Evolutionary conservation across 1,140 invertebrate species (phyloP).

Genomic region (Heliothis subflexa): DNA sequence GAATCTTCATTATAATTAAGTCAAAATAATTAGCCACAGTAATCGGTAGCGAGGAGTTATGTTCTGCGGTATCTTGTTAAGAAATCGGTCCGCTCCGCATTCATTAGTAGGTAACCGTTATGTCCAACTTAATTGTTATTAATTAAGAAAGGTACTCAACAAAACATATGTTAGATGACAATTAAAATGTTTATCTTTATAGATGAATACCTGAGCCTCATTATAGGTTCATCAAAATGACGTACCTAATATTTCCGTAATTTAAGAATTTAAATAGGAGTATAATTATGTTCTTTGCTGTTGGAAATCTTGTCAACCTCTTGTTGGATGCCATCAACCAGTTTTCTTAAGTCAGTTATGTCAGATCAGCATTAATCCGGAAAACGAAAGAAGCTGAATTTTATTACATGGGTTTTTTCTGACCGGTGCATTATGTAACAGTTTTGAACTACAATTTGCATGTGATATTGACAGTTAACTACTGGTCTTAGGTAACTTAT

Average conservation of each 20-base stretch:
- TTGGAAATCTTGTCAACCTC: slow-evolving; percentile 12
- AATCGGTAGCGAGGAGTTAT: slow-evolving; percentile 11
- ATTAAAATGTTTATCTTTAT: too few relatives aligned
- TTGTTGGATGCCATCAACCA: background rate
- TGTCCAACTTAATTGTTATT: slow-evolving; percentile 24
- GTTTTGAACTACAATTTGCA: background rate
- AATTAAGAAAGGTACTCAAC: background rate
- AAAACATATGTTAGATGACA: background rate
- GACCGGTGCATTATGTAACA: background rate
- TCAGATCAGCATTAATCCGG: slow-evolving; percentile 12
- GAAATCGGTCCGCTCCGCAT: slow-evolving; percentile 15
- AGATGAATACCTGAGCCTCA: background rate
- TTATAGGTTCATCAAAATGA: background rate
- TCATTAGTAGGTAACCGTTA: slow-evolving; percentile 29
- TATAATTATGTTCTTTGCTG: background rate
- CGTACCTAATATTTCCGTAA: slow-evolving; percentile 3
- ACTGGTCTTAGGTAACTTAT: too few relatives aligned
- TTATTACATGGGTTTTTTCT: background rate
- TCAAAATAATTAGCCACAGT: background rate
- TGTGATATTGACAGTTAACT: too few relatives aligned
- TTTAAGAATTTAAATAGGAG: too few relatives aligned
- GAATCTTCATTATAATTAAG: background rate
- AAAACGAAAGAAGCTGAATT: background rate
- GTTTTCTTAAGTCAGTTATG: background rate
- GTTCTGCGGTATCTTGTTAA: slow-evolving; percentile 4